These are phyloP conservation scores for Diaphora mendica DNA, from an alignment of 2,888 invertebrate genomes.

Conservation along the genomic window DNA sequence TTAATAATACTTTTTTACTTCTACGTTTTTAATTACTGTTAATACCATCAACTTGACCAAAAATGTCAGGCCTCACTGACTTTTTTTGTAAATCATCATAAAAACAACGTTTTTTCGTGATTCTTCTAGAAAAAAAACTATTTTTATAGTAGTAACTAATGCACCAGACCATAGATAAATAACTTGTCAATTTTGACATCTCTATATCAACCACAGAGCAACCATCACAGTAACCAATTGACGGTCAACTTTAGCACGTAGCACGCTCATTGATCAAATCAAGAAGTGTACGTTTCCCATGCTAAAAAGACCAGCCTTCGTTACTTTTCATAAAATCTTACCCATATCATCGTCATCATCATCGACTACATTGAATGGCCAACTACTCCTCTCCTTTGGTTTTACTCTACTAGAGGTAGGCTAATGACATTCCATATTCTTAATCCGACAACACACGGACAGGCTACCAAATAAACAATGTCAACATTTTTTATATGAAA, in stretches of 20 bases:
- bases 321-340: neutral
- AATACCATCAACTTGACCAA: slow-evolving; percentile 1
- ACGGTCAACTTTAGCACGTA: neutral
- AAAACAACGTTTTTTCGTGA: neutral
- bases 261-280: neutral
- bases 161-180: too few species aligned
- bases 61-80: neutral
- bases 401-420: too few species aligned
- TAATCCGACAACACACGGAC: too few species aligned
- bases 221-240: neutral
- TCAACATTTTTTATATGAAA: neutral
- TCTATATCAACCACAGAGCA: too few species aligned
- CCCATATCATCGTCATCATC: neutral
- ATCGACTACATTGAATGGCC: neutral
- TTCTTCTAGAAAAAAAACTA: neutral
- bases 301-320: too few species aligned
- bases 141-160: too few species aligned
- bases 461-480: neutral
- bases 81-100: slow-evolving; percentile 1
- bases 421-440: too few species aligned
- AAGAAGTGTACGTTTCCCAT: neutral
- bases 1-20: slow-evolving; percentile 18
- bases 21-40: slow-evolving; percentile 22
- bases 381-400: too few species aligned
- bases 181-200: too few species aligned